Evolutionary conservation across 2,113 vertebrate genomes (phyloP).

Genomic region (Oncorhynchus tshawytscha): DNA sequence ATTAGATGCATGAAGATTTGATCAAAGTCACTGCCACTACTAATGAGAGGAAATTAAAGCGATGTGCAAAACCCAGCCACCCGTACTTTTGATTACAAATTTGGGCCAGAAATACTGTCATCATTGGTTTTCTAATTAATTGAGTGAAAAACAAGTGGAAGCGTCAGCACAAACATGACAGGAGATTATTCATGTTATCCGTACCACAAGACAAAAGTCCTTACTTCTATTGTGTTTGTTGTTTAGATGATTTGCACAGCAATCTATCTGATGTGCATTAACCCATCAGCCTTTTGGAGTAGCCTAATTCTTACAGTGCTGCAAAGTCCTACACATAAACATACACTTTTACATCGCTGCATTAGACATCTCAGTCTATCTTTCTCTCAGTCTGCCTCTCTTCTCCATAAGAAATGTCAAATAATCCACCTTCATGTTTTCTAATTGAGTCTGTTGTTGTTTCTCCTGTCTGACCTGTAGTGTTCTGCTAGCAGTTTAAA

Average conservation of each 20-base stretch:
- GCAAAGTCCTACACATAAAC: too few relatives aligned
- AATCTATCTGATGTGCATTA: too few relatives aligned
- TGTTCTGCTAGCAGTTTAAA: slow-evolving; percentile 69
- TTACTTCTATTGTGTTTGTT: neutral
- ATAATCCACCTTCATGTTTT: slow-evolving; percentile 49
- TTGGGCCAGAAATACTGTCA: slow-evolving; percentile 64
- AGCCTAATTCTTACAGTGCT: too few relatives aligned
- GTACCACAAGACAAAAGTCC: neutral
- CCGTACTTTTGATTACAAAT: slow-evolving; percentile 66
- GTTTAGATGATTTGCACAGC: too few relatives aligned
- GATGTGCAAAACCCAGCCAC: slow-evolving; percentile 59
- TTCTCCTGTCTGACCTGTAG: slow-evolving; percentile 68
- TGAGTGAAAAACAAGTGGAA: slow-evolving; percentile 64
- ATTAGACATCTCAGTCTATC: slow-evolving; percentile 13
- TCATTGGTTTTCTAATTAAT: slow-evolving; percentile 63
- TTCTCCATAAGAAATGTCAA: slow-evolving; percentile 46
- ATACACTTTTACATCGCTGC: too few relatives aligned
- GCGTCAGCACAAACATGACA: slow-evolving; percentile 51
- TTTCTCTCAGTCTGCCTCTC: slow-evolving; percentile 36
- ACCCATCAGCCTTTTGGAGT: too few relatives aligned
- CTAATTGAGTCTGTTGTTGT: slow-evolving; percentile 70
- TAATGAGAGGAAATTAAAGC: slow-evolving; percentile 56
- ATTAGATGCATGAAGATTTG: slow-evolving; percentile 26
- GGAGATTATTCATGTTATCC: slow-evolving; percentile 16
- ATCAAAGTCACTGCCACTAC: slow-evolving; percentile 55